Evolutionary conservation across 1,140 invertebrate species (phyloP), one percentile per base, ranked within the genome.

Genomic region (Cotesia vestalis): DNA sequence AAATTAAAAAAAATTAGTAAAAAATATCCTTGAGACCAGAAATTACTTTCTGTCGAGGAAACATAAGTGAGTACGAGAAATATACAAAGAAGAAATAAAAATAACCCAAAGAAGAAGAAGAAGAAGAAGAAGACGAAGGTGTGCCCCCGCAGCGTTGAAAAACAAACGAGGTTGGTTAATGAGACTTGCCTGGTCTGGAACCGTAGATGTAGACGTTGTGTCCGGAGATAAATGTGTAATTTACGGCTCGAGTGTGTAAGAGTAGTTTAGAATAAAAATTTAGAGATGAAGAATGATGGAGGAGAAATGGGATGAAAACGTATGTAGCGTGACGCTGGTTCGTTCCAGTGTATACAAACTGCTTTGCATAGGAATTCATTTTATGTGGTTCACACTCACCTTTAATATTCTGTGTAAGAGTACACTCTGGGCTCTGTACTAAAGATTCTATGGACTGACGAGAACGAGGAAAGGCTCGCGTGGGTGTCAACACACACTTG

Each of bases 301-400:
- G 11, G 46, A 66, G 64, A 66, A 66, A 52, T 52, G 64, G 64
- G 46, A 66, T 52, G 34, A 27, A 66, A 52, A 52, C 46, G 38
- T 66, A 46, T 46, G 40, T 46, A 46, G 40, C 40, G 40, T 66
- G n/a, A 57, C 14, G n/a, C 38, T 53, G 67, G 40, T 68, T 17
- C 8, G 52, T 40, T 17, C 70, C 40, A 55, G 52, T 38, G 36
- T 27, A 27, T 27, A 27, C 27, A 27, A 27, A 27, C 20, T 55
- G 72, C 73, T 79, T 79, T 78, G 77, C 79, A 79, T 79, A 78
- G 76, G 77, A 78, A 80, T 80, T 80, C 79, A 76, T 78, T 80
- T 78, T 75, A 78, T 78, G 79, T 80, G 77, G 77, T 78, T 78
- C 77, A 75, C 76, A 74, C 79, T 75, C 75, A 77, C 78, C 77